phyloP scores from a whole-genome alignment of 1,140 invertebrate species.

The Aethina tumida region DNA sequence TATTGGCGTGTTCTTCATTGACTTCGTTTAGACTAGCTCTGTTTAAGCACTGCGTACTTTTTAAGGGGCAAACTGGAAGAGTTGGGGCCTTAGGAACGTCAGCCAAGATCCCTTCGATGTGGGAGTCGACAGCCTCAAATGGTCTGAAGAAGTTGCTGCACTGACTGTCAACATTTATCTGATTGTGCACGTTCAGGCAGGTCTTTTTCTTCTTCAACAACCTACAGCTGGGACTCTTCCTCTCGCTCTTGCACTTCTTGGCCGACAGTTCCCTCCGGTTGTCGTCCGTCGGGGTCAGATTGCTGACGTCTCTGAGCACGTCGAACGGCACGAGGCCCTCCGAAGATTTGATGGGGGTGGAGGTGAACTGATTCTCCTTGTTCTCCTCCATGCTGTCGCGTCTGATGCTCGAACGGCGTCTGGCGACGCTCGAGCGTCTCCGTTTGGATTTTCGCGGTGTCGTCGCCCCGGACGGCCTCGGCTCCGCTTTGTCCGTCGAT shows the following conservation, averaged over 20 bases:
- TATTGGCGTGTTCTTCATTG: constrained; percentile 13
- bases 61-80: constrained; percentile 23
- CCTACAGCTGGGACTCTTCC: constrained; percentile 9
- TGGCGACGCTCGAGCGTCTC: constrained; percentile 17
- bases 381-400: constrained; percentile 22
- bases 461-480: constrained; percentile 12
- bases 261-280: constrained; percentile 8
- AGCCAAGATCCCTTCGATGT: constrained; percentile 24
- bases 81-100: constrained; percentile 23
- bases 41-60: constrained; percentile 16
- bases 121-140: constrained; percentile 30
- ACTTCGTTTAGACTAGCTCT: constrained; percentile 5
- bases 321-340: constrained; percentile 21
- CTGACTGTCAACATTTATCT: constrained; percentile 14
- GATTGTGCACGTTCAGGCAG: constrained; percentile 18
- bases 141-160: constrained; percentile 26
- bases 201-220: constrained; percentile 29
- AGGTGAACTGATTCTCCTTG: constrained; percentile 34
- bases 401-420: constrained; percentile 14
- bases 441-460: constrained; percentile 22
- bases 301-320: constrained; percentile 32
- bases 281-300: constrained; percentile 26
- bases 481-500: constrained; percentile 10
- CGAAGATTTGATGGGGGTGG: constrained; percentile 31
- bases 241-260: constrained; percentile 17